These are phyloP conservation scores for Numida meleagris DNA, from an alignment of 2,113 vertebrate species.

Conservation along the genomic window DNA sequence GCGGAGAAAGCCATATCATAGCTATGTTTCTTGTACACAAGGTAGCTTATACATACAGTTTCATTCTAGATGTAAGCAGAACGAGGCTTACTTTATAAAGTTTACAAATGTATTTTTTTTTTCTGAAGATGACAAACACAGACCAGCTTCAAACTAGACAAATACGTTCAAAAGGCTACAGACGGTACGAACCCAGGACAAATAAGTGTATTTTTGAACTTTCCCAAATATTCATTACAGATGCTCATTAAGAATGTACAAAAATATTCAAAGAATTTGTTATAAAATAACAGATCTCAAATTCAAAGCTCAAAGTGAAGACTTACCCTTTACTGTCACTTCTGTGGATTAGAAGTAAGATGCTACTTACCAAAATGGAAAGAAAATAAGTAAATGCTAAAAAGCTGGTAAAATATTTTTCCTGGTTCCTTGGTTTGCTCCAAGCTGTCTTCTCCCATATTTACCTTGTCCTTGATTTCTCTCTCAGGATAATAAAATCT, in stretches of 20 bases:
- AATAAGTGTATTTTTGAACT: not conserved
- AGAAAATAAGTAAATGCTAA: not conserved
- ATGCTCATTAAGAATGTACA: not conserved
- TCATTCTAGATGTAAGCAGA: not conserved
- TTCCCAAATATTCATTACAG: not conserved
- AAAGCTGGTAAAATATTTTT: not conserved
- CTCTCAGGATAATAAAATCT: not conserved
- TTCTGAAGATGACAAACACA: not conserved
- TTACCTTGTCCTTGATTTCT: not conserved
- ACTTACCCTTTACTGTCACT: not conserved
- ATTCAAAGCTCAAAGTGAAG: conserved; percentile 6
- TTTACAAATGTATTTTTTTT: not conserved
- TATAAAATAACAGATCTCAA: not conserved
- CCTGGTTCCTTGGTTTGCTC: not conserved
- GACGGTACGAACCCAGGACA: not conserved
- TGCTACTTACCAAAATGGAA: not conserved
- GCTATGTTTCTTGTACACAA: not conserved
- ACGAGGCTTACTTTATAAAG: rapidly evolving
- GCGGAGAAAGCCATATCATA: not conserved
- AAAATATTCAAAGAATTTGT: not conserved
- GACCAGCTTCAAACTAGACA: not conserved
- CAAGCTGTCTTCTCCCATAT: not conserved
- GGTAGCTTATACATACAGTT: rapidly evolving
- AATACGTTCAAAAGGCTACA: not conserved
- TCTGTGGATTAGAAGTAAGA: not conserved